A percentile compares a stretch with the other conserved stretches of the same genome.
These are phyloP conservation scores for Drosophila equinoxialis DNA, from an alignment of 1,140 invertebrate genomes.

Conservation along the genomic window DNA sequence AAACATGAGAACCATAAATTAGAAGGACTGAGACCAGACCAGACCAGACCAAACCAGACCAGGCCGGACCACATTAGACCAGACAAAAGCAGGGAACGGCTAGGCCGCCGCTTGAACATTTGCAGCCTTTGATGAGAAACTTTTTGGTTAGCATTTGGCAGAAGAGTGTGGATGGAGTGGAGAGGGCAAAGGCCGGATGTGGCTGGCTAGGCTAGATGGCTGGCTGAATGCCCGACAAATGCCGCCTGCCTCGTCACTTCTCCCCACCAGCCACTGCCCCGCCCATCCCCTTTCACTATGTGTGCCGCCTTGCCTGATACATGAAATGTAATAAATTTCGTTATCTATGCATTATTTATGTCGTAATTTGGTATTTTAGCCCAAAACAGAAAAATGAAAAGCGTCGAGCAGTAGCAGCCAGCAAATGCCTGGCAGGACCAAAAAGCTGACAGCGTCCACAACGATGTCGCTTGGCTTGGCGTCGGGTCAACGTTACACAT, in stretches of 20 bases:
- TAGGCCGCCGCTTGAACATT: slow-evolving; percentile 58
- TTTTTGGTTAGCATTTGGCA: slow-evolving; percentile 26
- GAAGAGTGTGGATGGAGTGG: neutral
- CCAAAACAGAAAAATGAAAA: slow-evolving; percentile 81
- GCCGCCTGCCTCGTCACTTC: neutral
- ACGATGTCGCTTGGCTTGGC: slow-evolving; percentile 35
- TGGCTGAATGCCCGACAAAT: slow-evolving; percentile 14
- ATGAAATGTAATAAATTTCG: slow-evolving; percentile 82
- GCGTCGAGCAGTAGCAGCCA: slow-evolving; percentile 48
- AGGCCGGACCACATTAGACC: neutral
- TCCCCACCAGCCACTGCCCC: neutral
- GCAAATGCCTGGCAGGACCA: slow-evolving; percentile 46
- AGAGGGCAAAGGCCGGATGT: slow-evolving; percentile 42
- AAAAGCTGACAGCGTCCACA: slow-evolving; percentile 35
- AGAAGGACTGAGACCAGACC: slow-evolving; percentile 50
- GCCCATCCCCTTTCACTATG: slow-evolving; percentile 9
- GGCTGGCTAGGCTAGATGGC: slow-evolving; percentile 18
- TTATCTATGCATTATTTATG: slow-evolving; percentile 82
- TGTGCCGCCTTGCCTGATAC: slow-evolving; percentile 57
- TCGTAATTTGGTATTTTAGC: slow-evolving; percentile 82
- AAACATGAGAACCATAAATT: slow-evolving; percentile 73
- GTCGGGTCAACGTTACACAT: slow-evolving; percentile 77
- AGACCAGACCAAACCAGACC: neutral
- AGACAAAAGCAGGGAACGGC: neutral
- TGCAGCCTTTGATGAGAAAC: slow-evolving; percentile 59